phyloP scores from a whole-genome alignment of 2,113 vertebrate species.

The Nymphicus hollandicus region DNA sequence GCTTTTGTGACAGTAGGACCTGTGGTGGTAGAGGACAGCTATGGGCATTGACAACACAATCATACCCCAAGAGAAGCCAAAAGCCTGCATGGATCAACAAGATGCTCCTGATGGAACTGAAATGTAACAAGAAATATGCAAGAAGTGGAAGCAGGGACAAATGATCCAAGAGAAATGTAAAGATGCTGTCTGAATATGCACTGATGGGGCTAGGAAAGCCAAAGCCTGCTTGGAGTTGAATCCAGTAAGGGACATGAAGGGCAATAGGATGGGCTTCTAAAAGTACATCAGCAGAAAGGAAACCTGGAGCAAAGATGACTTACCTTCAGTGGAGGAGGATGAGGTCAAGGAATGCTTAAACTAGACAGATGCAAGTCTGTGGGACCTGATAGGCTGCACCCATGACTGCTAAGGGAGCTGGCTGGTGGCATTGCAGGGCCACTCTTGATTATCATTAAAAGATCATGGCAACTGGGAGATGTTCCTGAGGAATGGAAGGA shows the following conservation, averaged over 20 bases:
- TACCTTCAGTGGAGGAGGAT: not conserved
- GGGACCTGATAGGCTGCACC: not conserved
- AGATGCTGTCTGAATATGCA: not conserved
- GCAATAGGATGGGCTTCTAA: not conserved
- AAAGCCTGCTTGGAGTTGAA: not conserved
- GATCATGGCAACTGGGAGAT: not conserved
- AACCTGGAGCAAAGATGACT: not conserved
- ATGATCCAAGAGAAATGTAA: not conserved
- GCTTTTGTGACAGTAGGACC: not conserved
- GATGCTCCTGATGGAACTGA: not conserved
- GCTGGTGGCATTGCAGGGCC: not conserved
- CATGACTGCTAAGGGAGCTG: not conserved
- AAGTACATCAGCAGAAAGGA: not conserved
- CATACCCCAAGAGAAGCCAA: not conserved
- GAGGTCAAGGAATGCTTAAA: not conserved
- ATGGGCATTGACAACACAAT: not conserved
- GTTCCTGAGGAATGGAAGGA: not conserved
- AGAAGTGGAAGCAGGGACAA: not conserved
- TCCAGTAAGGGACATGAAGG: not conserved
- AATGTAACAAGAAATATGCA: not conserved
- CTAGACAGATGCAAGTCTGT: not conserved
- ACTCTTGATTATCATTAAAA: not conserved
- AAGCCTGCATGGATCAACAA: not conserved
- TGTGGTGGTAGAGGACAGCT: not conserved
- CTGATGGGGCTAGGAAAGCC: not conserved